Conservation (phyloP, 37 sponge, comb jelly and placozoan genomes). For the Cliona cf. orientalis region DNA sequence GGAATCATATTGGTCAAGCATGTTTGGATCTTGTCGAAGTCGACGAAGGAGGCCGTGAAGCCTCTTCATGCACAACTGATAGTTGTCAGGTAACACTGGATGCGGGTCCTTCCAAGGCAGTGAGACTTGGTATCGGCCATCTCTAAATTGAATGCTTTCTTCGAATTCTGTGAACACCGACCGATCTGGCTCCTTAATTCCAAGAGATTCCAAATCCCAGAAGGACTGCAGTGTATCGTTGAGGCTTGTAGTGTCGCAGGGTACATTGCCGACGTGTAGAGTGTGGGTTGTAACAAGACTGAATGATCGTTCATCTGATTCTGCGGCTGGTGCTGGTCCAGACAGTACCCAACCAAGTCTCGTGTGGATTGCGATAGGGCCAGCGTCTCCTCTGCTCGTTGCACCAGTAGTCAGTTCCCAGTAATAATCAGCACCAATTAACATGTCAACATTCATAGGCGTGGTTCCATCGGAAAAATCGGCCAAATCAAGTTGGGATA, state of each 20-base stretch:
- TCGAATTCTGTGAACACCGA: slow-evolving; percentile 3
- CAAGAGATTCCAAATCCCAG: slow-evolving; percentile 39
- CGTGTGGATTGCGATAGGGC: no score
- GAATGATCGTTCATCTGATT: neutral
- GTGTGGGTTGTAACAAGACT: slow-evolving; percentile 13
- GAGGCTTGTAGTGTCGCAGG: slow-evolving; percentile 3
- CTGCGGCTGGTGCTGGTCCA: neutral
- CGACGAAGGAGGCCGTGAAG: slow-evolving; percentile 13
- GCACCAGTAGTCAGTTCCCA: no score
- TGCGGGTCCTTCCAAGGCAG: slow-evolving; percentile 31
- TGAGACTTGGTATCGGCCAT: slow-evolving; percentile 20
- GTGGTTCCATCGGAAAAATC: slow-evolving; percentile 15
- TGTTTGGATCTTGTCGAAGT: slow-evolving; percentile 18
- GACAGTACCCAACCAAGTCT: no score
- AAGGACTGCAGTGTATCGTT: neutral
- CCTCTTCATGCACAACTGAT: slow-evolving; percentile 19
- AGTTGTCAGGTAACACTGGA: slow-evolving; percentile 19
- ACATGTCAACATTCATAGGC: no score
- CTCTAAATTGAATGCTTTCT: neutral
- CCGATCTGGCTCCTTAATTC: neutral
- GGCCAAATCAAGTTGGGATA: slow-evolving; percentile 19
- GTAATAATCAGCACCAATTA: no score
- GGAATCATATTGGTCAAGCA: slow-evolving; percentile 28
- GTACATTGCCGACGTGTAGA: neutral
- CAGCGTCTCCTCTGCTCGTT: no score